Conservation (phyloP, 2,888 invertebrate genomes). For the Ectemnius lituratus region DNA sequence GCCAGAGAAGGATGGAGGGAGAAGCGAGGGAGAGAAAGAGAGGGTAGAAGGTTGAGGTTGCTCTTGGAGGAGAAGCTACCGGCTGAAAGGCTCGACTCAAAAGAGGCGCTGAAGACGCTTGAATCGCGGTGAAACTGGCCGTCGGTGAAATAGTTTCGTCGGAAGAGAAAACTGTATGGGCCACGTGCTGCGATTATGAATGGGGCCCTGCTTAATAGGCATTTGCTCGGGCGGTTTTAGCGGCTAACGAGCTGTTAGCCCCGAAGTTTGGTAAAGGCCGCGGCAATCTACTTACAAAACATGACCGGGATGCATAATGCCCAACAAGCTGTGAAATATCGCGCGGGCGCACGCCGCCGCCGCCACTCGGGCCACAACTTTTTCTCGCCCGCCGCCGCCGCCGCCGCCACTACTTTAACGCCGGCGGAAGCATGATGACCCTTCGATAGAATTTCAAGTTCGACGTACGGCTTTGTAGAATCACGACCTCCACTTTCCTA, state of each 20-base stretch:
- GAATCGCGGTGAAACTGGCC: conserved; percentile 30
- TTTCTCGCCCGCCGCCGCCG: neutral
- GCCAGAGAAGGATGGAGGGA: no score
- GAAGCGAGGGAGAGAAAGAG: conserved; percentile 5
- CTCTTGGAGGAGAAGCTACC: conserved; percentile 4
- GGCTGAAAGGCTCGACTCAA: conserved; percentile 10
- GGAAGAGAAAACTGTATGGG: conserved; percentile 13
- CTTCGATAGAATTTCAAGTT: no score
- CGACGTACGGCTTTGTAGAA: no score
- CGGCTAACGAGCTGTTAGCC: conserved; percentile 8
- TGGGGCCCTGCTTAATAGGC: conserved; percentile 7
- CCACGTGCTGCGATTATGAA: conserved; percentile 8
- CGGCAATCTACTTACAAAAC: conserved; percentile 3
- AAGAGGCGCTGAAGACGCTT: conserved; percentile 11
- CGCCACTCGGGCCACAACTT: neutral
- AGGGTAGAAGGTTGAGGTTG: neutral
- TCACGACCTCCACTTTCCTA: no score
- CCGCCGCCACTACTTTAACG: neutral
- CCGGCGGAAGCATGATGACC: no score
- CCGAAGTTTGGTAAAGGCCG: conserved; percentile 5
- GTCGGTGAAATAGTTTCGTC: conserved; percentile 21
- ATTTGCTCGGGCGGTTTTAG: conserved; percentile 2
- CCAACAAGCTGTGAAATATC: conserved; percentile 1
- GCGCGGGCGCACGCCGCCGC: neutral
- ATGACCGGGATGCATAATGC: conserved; percentile 2